Evolutionary conservation across 2,113 vertebrate genomes (phyloP), one percentile per base, ranked within the genome.

Genomic region (Leptobrachium ailaonicum): DNA sequence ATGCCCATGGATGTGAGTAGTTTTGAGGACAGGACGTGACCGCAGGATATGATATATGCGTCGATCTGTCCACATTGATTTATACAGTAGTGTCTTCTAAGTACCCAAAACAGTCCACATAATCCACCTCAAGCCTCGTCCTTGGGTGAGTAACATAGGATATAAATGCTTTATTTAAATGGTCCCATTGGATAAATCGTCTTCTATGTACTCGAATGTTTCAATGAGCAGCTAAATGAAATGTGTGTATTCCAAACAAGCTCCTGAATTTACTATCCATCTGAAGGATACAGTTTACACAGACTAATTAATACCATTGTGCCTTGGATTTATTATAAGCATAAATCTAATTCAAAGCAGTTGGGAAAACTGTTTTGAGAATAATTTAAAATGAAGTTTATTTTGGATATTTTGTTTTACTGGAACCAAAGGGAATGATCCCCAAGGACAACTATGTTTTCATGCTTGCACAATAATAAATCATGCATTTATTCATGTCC

Each of bases 271-370:
- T 56, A 68, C n/a, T 2, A 40, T 43, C 60, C 10, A 4, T 58
- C 54, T 76, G 40, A 43, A n/a, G 45, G 42, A 54, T 4, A 69
- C 11, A 43, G 66, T 69, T 69, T 77, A 77, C 13, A 43, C 10
- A 60, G 68, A 53, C 42, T 77, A 69, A 77, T 77, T 77, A 69
- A 70, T 60, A 45, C 66, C 76, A 77, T 41, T 47, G 42, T 71
- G 41, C 58, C 14, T 53, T 62, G 20, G 42, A 60, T 71, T 47
- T 77, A 77, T 62, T 77, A 62, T 62, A 75, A 69, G 47, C 54
- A 40, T 62, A 45, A 62, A 70, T 20, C 54, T 77, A 77, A 77
- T 77, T 47, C 5, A 70, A 71, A 77, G 76, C 76, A 77, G 66
- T 77, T 77, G 53, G 66, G 12, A 13, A 71, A 60, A 47, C n/a